Conservation (phyloP, 2,888 invertebrate species). For the Drosophila siamana region DNA sequence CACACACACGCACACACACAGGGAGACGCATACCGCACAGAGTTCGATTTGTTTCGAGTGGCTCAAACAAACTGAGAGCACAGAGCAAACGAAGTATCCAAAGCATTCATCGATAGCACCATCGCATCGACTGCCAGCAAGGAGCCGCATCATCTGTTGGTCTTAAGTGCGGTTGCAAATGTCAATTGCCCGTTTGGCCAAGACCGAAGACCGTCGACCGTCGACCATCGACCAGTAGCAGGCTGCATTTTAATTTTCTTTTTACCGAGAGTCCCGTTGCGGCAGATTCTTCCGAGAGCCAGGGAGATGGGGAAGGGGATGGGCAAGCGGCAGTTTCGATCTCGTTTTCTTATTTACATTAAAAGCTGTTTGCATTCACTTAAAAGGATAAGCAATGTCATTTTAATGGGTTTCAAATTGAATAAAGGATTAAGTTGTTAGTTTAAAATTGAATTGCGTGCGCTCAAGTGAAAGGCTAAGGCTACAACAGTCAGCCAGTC, state of each 20-base stretch:
- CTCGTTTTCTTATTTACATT: slow-evolving; percentile 85
- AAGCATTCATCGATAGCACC: slow-evolving; percentile 28
- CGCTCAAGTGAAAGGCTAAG: slow-evolving; percentile 65
- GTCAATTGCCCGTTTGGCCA: slow-evolving; percentile 75
- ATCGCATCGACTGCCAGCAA: slow-evolving; percentile 19
- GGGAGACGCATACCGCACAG: slow-evolving; percentile 23
- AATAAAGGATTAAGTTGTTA: slow-evolving; percentile 86
- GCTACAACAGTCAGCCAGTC: background rate
- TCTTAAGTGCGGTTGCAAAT: slow-evolving; percentile 82
- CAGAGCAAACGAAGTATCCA: slow-evolving; percentile 35
- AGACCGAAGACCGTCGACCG: slow-evolving; percentile 44
- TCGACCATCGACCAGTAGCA: slow-evolving; percentile 37
- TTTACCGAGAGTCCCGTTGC: slow-evolving; percentile 24
- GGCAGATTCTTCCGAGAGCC: slow-evolving; percentile 28
- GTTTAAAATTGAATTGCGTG: slow-evolving; percentile 84
- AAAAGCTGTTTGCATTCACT: slow-evolving; percentile 86
- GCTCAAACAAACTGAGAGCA: slow-evolving; percentile 44
- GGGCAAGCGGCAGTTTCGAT: slow-evolving; percentile 79
- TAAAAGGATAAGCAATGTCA: slow-evolving; percentile 86
- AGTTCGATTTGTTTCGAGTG: slow-evolving; percentile 77
- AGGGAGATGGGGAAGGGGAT: slow-evolving; percentile 3
- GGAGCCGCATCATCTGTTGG: slow-evolving; percentile 50
- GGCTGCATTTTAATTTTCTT: slow-evolving; percentile 77
- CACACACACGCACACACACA: background rate
- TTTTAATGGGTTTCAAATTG: slow-evolving; percentile 86